Evolutionary conservation across 2,113 vertebrate species (phyloP), one percentile per base, ranked within the genome.

Genomic region (Salminus brasiliensis): DNA sequence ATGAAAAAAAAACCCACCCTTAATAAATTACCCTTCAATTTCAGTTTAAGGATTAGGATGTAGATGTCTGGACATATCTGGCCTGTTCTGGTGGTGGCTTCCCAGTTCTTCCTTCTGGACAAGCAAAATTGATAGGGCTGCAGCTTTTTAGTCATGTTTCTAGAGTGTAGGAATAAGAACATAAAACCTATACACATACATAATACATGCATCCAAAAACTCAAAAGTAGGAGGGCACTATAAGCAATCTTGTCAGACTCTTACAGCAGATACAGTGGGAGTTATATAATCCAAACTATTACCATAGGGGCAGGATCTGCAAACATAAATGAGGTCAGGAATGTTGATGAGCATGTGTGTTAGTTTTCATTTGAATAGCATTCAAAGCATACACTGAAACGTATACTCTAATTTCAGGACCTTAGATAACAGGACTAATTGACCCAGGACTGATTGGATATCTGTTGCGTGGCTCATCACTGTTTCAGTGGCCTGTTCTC

Each of bases 1-100:
- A n/a, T n/a, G n/a, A n/a, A n/a, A 74, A 70, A 82, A 71, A 76
- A 79, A 79, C 65, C 49, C 60, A 21, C 49, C 32, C 71, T 74
- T 43, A 52, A 82, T 80, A 70, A 80, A 86, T 82, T 80, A 71
- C 63, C 62, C 29, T 66, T 71, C 69, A 84, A 82, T 66, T 63
- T 53, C 16, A 2, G 25, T 60, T 47, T 80, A 70, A 63, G 81
- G 78, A 80, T 70, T 76, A 78, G 70, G 69, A 78, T 76, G 63
- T 66, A 41, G 27, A 77, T 76, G 76, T 72, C 62, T 69, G n/a
- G 78, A 74, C 34, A 65, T 53, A 55, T 75, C 65, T 69, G 63
- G 1, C 67, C 55, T 72, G 59, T 43, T n/a, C n/a, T n/a, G n/a
- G n/a, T n/a, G n/a, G n/a, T 66, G 53, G 39, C 59, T 43, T 68